Conservation (phyloP, 2,888 invertebrate genomes). For the Leucozona laternaria region DNA sequence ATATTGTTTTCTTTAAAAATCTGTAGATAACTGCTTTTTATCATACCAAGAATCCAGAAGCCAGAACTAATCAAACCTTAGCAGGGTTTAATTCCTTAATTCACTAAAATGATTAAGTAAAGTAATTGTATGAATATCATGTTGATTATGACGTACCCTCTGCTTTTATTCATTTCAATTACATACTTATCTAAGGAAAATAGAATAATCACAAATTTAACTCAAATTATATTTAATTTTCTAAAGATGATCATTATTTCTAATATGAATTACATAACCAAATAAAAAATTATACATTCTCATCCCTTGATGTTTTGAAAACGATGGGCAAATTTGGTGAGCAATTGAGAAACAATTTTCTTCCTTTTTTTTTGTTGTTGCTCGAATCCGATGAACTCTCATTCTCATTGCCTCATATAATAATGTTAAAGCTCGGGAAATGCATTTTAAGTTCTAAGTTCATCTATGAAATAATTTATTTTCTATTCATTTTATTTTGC, state of each 20-base stretch:
- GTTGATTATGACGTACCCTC: neutral
- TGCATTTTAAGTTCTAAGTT: conserved; percentile 11
- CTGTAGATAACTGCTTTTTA: too few species aligned
- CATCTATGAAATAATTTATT: neutral
- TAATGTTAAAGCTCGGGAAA: conserved; percentile 10
- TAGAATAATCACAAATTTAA: neutral
- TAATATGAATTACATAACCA: neutral
- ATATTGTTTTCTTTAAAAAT: too few species aligned
- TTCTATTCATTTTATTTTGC: conserved; percentile 14
- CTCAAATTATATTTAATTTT: neutral
- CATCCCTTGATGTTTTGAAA: neutral
- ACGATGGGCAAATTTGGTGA: neutral
- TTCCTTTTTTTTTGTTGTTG: neutral
- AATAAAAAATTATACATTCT: neutral
- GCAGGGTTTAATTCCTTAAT: neutral
- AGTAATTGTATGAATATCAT: neutral
- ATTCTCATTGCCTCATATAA: neutral
- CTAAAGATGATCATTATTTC: neutral
- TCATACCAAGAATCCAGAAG: too few species aligned
- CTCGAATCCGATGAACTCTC: conserved; percentile 1
- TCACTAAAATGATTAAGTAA: neutral
- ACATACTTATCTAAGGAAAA: neutral
- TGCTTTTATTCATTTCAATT: neutral
- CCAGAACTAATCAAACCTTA: neutral
- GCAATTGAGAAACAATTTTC: conserved; percentile 2